A percentile compares a stretch with the other conserved stretches of the same genome.
Conservation (phyloP, 2,888 invertebrate genomes). For the Callyntrura sp. region DNA sequence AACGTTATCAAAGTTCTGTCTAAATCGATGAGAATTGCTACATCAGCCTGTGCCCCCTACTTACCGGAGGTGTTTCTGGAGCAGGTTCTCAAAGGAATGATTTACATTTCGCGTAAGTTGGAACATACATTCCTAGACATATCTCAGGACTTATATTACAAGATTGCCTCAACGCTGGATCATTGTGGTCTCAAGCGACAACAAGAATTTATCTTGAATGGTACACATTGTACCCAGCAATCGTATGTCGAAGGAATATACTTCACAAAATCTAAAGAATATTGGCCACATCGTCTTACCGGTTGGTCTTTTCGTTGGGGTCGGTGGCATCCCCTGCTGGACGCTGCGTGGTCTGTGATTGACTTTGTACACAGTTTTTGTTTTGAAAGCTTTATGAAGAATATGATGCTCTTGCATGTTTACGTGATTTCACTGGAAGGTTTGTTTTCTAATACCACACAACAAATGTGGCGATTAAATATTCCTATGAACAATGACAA, state of each 20-base stretch:
- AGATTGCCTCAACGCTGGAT: slow-evolving; percentile 6
- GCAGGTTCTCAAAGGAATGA: slow-evolving; percentile 61
- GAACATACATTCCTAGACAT: slow-evolving; percentile 43
- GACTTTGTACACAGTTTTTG: slow-evolving; percentile 67
- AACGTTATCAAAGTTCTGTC: slow-evolving; percentile 60
- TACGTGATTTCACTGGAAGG: slow-evolving; percentile 59
- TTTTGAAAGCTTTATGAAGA: slow-evolving; percentile 53
- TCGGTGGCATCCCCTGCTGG: slow-evolving; percentile 52
- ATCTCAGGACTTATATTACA: slow-evolving; percentile 31
- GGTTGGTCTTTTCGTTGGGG: slow-evolving; percentile 61
- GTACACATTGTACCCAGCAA: slow-evolving; percentile 37
- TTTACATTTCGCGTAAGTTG: slow-evolving; percentile 41
- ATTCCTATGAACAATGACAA: slow-evolving; percentile 47
- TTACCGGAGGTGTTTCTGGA: slow-evolving; percentile 42
- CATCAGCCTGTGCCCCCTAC: slow-evolving; percentile 9
- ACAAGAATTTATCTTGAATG: slow-evolving; percentile 51
- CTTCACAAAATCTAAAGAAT: not conserved
- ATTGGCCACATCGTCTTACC: slow-evolving; percentile 32
- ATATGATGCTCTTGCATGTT: slow-evolving; percentile 58
- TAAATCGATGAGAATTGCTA: slow-evolving; percentile 52
- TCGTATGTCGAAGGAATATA: slow-evolving; percentile 49
- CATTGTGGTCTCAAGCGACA: slow-evolving; percentile 42
- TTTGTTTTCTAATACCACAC: slow-evolving; percentile 20
- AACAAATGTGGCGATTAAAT: slow-evolving; percentile 38
- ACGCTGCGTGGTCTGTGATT: slow-evolving; percentile 58